A percentile compares a stretch with the other conserved stretches of the same genome.
These are phyloP conservation scores for Acrobasis suavella DNA, from an alignment of 2,888 invertebrate genomes.

Conservation along the genomic window DNA sequence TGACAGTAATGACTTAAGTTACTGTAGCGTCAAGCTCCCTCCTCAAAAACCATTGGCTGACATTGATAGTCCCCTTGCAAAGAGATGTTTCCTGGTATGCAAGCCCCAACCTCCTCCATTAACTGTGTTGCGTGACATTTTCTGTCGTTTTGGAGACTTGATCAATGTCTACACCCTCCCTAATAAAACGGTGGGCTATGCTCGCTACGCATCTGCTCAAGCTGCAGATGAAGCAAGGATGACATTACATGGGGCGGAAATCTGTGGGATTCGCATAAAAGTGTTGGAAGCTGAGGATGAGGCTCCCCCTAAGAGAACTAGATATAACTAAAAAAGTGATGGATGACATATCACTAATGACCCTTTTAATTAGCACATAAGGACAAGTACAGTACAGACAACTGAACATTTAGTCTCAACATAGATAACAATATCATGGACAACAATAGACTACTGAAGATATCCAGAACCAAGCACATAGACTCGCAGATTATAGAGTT, in stretches of 20 bases:
- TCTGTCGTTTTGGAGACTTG: constrained; percentile 94
- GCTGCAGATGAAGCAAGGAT: constrained; percentile 89
- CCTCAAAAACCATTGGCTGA: constrained; percentile 86
- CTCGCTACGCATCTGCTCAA: constrained; percentile 89
- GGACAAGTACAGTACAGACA: constrained; percentile 32
- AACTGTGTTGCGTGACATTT: constrained; percentile 91
- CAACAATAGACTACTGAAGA: too few species aligned
- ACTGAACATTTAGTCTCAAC: constrained; percentile 3
- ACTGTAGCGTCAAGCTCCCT: constrained; percentile 88
- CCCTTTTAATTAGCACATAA: constrained; percentile 4
- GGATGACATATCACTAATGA: constrained; percentile 10
- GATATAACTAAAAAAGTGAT: constrained; percentile 35
- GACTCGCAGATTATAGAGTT: neutral
- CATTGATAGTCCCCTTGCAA: constrained; percentile 85
- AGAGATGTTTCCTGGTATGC: constrained; percentile 86
- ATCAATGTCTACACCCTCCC: constrained; percentile 95
- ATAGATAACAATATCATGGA: neutral
- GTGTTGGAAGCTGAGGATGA: constrained; percentile 93
- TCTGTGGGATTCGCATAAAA: constrained; percentile 92
- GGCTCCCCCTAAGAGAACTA: constrained; percentile 52
- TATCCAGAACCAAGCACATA: neutral
- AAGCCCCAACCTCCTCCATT: constrained; percentile 87
- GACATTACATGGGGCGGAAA: constrained; percentile 91
- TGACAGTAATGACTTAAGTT: constrained; percentile 63
- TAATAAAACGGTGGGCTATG: constrained; percentile 96